Base-by-base conservation (phyloP, 2,888 invertebrate genomes). In the Drosophila greeni region DNA sequence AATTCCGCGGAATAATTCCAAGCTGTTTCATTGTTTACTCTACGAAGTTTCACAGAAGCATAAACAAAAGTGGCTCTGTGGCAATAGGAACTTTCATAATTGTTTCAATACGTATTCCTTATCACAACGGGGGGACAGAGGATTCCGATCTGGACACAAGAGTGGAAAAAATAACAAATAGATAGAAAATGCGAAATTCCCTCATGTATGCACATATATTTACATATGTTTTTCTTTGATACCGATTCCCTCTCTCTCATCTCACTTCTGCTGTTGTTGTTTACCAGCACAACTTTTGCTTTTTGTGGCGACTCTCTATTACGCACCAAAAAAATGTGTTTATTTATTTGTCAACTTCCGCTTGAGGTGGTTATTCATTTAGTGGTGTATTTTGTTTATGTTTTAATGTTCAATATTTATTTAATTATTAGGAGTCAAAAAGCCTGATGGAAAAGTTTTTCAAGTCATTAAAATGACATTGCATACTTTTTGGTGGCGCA, bases 281-380 rank as follows among this genome's bases (percentile, higher is more conserved):
- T 66, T 55, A 54, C 42, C 47, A 29, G 29, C 39, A 33, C 39
- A 33, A 51, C 43, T 54, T 37, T 66, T 56, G 48, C 42, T 42
- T 37, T 49, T 65, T 57, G 40, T 54, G 57, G 24, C 51, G 11
- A 33, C 55, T 49, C 55, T 39, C 47, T 70, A 79, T 66, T 76
- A 80, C 76, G 76, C 80, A 77, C 71, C 60, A 61, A 70, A 69
- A 70, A 53, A 66, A 55, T 34, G 3, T 45, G 39, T 52, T 20
- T 66, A 57, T 51, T 45, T 56, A 54, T 47, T 42, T 73, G 74
- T 68, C 74, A 76, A 82, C 79, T 84, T 78, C 74, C 82, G 82
- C 67, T 80, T 72, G 70, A 72, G 18, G 66, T 82, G 66, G 62
- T 45, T 26, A 39, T 11, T 65, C 66, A 70, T 70, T 76, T 75